Percentiles rank a stretch among this genome's conserved stretches.
These are phyloP conservation scores for Scrobipalpa atriplicella DNA, from an alignment of 2,888 invertebrate genomes.

Conservation along the genomic window DNA sequence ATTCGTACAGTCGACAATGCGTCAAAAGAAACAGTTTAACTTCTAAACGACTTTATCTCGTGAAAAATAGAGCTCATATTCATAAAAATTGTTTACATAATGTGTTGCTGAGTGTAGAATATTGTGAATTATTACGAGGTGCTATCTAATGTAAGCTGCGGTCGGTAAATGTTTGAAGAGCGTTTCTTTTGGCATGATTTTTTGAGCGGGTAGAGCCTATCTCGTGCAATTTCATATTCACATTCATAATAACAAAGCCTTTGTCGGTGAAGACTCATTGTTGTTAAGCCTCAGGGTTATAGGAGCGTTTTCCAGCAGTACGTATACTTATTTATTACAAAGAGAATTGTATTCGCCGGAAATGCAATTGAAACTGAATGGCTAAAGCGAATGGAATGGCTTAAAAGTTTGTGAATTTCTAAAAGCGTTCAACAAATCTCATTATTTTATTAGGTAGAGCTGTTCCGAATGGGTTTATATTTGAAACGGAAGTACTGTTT, in stretches of 20 bases:
- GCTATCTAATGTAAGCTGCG: slow-evolving; percentile 3
- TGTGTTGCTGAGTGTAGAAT: background rate
- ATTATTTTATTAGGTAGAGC: background rate
- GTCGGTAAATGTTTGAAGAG: slow-evolving; percentile 16
- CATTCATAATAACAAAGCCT: background rate
- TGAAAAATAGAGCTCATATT: background rate
- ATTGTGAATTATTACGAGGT: slow-evolving; percentile 3
- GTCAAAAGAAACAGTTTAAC: background rate
- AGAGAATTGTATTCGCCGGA: slow-evolving; percentile 4
- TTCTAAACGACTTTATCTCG: slow-evolving; percentile 2
- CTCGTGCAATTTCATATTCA: background rate
- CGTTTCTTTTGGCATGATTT: slow-evolving; percentile 14
- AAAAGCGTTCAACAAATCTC: slow-evolving; percentile 7
- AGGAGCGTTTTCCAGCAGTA: slow-evolving; percentile 8
- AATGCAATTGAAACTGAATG: slow-evolving; percentile 5
- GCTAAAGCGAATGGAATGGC: slow-evolving; percentile 11
- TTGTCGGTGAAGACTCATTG: slow-evolving; percentile 7
- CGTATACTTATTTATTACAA: slow-evolving; percentile 9
- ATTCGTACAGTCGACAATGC: background rate
- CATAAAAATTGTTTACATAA: background rate
- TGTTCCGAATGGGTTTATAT: background rate
- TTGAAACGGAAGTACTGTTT: no score
- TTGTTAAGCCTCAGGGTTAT: slow-evolving; percentile 3
- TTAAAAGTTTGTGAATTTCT: slow-evolving; percentile 11
- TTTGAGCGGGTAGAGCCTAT: slow-evolving; percentile 6